phyloP scores from a whole-genome alignment of 2,888 invertebrate species.

The Drosophila koepferae region DNA sequence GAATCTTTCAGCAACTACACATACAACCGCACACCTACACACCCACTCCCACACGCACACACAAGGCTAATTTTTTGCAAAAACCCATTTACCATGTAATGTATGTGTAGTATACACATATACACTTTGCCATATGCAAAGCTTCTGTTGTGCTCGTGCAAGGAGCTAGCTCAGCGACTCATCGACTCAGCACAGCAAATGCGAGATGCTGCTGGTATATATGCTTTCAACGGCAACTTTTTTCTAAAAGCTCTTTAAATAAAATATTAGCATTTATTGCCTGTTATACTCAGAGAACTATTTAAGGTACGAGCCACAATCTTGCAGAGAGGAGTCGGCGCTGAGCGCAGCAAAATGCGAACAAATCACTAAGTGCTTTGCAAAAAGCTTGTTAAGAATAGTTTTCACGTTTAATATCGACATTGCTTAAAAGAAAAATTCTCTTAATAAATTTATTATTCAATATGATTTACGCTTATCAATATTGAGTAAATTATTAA shows the following conservation, averaged over 20 bases:
- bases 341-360: slow-evolving; percentile 1
- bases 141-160: neutral
- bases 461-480: neutral
- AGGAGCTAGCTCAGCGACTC: neutral
- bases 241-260: slow-evolving; percentile 59
- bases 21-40: neutral
- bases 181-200: neutral
- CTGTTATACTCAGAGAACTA: slow-evolving; percentile 65
- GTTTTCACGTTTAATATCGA: too few relatives aligned
- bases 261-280: slow-evolving; percentile 76
- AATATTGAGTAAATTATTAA: too few relatives aligned
- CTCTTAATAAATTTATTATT: neutral
- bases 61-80: slow-evolving; percentile 39
- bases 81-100: slow-evolving; percentile 14
- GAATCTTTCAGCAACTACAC: slow-evolving; percentile 30
- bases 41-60: neutral
- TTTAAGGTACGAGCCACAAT: slow-evolving; percentile 35
- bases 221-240: slow-evolving; percentile 44
- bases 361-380: slow-evolving; percentile 53
- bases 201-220: slow-evolving; percentile 38
- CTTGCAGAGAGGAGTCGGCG: neutral
- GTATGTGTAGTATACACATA: neutral
- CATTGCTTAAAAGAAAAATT: neutral
- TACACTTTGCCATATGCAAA: slow-evolving; percentile 5
- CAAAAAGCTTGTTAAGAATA: slow-evolving; percentile 12